Base-by-base conservation (phyloP, 2,888 invertebrate genomes). In the Xestia sexstrigata region DNA sequence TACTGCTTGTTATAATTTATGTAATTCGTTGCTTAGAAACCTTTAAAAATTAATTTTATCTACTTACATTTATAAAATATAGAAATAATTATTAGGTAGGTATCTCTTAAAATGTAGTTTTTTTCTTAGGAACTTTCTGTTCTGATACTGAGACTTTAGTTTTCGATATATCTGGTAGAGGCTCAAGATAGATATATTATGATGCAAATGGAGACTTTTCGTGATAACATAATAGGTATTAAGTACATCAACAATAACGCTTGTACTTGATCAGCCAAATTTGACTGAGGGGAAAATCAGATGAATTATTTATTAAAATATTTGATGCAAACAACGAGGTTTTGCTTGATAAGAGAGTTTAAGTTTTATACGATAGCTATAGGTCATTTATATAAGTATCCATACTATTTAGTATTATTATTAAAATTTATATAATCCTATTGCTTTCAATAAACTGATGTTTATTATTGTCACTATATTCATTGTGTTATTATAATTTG, bases 1-100 rank as follows among this genome's bases (percentile, higher is more conserved):
- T 89, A 92, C 89, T 92, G 91, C 82, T 91, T 89, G 91, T 87
- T 90, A 90, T 92, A 86, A 87, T 90, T 93, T 91, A 93, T 91
- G 92, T 94, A 94, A 94, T 96, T 96, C 96, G 96, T 96, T 96
- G 96, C 92, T 92, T 94, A 92, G 96, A 96, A 96, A 96, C 96
- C 96, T 94, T 94, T 91, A 89, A 84, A 94, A 94, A 93, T 91
- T 90, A 94, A 91, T 89, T 91, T 92, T 92, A 93, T 89, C 93
- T 95, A 96, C 93, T 94, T 95, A 95, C 87, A 90, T 91, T 92
- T 93, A 92, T 88, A 93, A 94, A 92, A 92, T 93, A 94, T 93
- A 92, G 91, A 94, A 95, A 94, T 93, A 92, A 94, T 92, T 87
- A 88, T 91, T 91, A 89, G 84, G 87, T 92, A 89, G 84, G 87